Evolutionary conservation across 2,797 vertebrate species (phyloP).

Genomic region (Sparidentex hasta): DNA sequence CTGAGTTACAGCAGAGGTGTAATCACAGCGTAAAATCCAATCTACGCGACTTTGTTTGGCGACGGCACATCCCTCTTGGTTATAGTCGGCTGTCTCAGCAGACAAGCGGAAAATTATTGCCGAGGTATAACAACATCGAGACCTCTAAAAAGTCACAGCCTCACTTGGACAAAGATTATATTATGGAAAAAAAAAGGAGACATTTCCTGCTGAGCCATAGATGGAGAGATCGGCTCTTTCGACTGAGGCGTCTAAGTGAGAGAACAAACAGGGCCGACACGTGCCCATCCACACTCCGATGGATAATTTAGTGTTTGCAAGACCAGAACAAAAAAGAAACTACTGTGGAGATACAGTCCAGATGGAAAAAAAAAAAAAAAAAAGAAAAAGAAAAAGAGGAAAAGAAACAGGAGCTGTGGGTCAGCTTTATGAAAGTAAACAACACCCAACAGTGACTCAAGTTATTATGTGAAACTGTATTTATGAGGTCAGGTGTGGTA

Average conservation of each 20-base stretch:
- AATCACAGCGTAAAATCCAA: neutral
- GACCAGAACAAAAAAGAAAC: neutral
- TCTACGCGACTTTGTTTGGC: neutral
- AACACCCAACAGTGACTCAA: neutral
- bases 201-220: no score
- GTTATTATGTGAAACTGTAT: conserved; percentile 4
- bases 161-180: neutral
- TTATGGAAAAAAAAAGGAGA: neutral
- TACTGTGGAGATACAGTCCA: neutral
- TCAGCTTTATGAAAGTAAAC: neutral
- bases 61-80: neutral
- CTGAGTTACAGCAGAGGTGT: neutral
- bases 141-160: neutral
- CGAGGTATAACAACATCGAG: neutral
- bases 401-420: no score
- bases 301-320: conserved; percentile 14
- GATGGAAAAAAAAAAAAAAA: neutral
- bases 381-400: neutral
- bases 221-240: neutral
- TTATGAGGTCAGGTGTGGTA: neutral
- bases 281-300: conserved; percentile 3
- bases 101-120: neutral
- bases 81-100: neutral
- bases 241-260: no score
- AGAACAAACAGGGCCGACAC: neutral